Evolutionary conservation across 2,113 vertebrate species (phyloP), one percentile per base, ranked within the genome.

Genomic region (Plotosus lineatus): DNA sequence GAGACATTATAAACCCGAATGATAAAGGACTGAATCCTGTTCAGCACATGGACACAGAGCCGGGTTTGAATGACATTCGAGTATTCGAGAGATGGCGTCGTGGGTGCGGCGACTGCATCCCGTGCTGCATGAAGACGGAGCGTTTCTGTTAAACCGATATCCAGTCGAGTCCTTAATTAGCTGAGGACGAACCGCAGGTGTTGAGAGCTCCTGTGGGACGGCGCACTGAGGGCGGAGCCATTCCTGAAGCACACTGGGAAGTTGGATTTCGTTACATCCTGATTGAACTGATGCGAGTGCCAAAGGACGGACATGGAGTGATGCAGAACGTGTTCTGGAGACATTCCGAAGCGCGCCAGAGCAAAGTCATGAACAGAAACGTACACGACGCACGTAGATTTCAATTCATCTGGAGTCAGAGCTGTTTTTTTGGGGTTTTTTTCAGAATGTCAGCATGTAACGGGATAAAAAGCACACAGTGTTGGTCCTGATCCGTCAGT

Each of bases 101-200:
- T 5, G 17, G 2, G 46, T 50, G 46, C 8, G 4, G 21, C 17
- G 10, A 44, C 68, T 51, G 26, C 26, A 28, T 15, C 21, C 21
- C 7, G 31, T 26, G 38, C 38, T 26, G 40, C 12, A 6, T 28
- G 69, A 51, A 50, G 46, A 51, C n/a, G 2, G 28, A 0, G 3
- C 23, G 28, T 51, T 51, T 36, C 46, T 33, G 46, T 31, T 51
- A 6, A 36, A 51, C 3, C 51, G 33, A 36, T 51, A 73, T 23
- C 12, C 26, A 73, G 28, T 73, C 12, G 46, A 73, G 28, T 73
- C 46, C 48, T 51, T 73, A 73, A 73, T 73, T 73, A 73, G 69
- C 69, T 36, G 28, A 2, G 31, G 23, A 51, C 19, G 19, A 51
- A 48, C 69, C 19, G 69, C 46, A 23, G 48, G 69, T 71, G 68